Percentiles rank a stretch among this genome's conserved stretches.
Evolutionary conservation across 2,888 invertebrate species (phyloP).

Genomic region (Axea sp.): DNA sequence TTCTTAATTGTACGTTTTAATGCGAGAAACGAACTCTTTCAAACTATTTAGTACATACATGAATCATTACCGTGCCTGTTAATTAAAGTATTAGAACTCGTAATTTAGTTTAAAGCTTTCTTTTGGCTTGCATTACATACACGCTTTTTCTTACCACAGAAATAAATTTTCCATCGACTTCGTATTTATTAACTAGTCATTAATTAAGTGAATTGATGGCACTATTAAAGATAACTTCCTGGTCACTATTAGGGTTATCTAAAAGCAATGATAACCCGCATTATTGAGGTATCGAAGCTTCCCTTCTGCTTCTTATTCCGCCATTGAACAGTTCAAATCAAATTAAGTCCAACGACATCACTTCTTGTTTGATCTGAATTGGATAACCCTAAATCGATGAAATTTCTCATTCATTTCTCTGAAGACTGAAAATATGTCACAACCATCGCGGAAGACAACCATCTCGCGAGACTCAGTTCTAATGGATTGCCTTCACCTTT

Average conservation of each 20-base stretch:
- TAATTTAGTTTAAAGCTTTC: too few species aligned
- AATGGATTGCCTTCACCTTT: neutral
- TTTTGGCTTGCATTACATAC: too few species aligned
- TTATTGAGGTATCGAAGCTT: conserved; percentile 10
- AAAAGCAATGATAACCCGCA: conserved; percentile 1
- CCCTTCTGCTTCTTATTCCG: too few species aligned
- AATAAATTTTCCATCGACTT: too few species aligned
- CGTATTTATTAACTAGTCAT: too few species aligned
- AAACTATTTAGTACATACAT: too few species aligned
- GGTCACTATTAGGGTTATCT: conserved; percentile 4
- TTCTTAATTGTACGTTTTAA: too few species aligned
- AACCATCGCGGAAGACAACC: conserved; percentile 25
- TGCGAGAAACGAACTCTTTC: too few species aligned
- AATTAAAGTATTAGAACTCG: too few species aligned
- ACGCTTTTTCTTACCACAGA: too few species aligned
- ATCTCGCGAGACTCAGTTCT: conserved; percentile 8
- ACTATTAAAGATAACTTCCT: neutral
- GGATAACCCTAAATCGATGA: conserved; percentile 28
- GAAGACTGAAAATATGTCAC: conserved; percentile 5
- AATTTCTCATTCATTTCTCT: conserved; percentile 10
- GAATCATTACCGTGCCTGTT: too few species aligned
- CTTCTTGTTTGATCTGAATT: conserved; percentile 28
- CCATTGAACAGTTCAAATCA: conserved; percentile 5
- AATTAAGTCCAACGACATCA: conserved; percentile 29
- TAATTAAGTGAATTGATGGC: too few species aligned